Evolutionary conservation across 2,888 invertebrate species (phyloP), one percentile per base, ranked within the genome.

Genomic region (Melinaea menophilus): DNA sequence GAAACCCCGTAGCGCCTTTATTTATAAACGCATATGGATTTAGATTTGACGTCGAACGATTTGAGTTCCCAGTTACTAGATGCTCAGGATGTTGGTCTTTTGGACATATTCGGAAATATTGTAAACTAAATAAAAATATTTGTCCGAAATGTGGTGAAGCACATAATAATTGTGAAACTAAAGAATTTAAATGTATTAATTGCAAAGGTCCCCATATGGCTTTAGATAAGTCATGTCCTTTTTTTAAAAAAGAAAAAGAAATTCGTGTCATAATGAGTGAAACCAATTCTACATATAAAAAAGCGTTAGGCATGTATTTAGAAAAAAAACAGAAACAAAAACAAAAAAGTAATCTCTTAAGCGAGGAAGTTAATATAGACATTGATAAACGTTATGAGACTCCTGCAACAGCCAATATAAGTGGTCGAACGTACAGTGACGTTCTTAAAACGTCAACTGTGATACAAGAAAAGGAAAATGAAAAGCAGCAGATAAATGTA

Each of bases 141-240:
- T 73, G 71, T 37, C 70, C 70, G 0, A 71, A 71, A 56, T 73
- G 70, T 45, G 59, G 61, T 0, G 54, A 58, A 4, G 58, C 60
- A 9, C 69, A 71, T 12, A 65, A 58, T 4, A 73, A 72, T 55
- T 72, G 71, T 54, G 64, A 69, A 35, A 66, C 61, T 2, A 58
- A n/a, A 12, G 41, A 5, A 3, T 72, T 47, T n/a, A 59, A 46
- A n/a, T 72, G 73, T 47, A 55, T 66, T 4, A 72, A 73, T 35
- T 73, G 72, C 51, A 55, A 55, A 2, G 71, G 72, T 1, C 34
- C 47, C 5, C 71, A 72, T 51, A 71, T 71, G 69, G 64, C 72
- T 0, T 57, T 72, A n/a, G 58, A 61, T 12, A 73, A 66, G 61
- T 9, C 46, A 2, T 72, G 72, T 46, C 70, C 71, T 3, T n/a